phyloP scores from a whole-genome alignment of 2,113 vertebrate genomes.

The Proterorhinus semilunaris region DNA sequence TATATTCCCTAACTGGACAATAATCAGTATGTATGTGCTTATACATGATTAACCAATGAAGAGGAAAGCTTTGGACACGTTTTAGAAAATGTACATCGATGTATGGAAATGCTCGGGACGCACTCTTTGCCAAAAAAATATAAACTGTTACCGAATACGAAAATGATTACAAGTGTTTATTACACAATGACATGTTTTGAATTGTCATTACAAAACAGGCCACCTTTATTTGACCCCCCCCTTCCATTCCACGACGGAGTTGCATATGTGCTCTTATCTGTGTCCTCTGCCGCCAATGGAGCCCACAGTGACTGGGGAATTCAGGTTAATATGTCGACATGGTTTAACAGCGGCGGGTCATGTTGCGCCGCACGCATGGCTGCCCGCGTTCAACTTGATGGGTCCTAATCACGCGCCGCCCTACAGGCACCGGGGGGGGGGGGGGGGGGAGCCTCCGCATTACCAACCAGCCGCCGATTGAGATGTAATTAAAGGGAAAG shows the following conservation, averaged over 20 bases:
- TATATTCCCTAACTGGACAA: too few relatives aligned
- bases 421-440: slow-evolving; percentile 95
- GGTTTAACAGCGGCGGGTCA: slow-evolving; percentile 97
- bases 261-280: slow-evolving; percentile 70
- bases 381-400: slow-evolving; percentile 86
- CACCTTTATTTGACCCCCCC: not conserved
- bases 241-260: slow-evolving; percentile 74
- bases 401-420: slow-evolving; percentile 93
- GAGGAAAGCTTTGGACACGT: too few relatives aligned
- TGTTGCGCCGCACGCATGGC: slow-evolving; percentile 89
- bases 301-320: slow-evolving; percentile 93
- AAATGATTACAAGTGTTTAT: too few relatives aligned
- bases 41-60: too few relatives aligned
- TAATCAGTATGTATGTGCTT: too few relatives aligned
- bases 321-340: slow-evolving; percentile 99
- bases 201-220: not conserved
- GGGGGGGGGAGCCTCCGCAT: slow-evolving; percentile 89
- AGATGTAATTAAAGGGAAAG: slow-evolving; percentile 96
- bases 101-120: too few relatives aligned
- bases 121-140: too few relatives aligned
- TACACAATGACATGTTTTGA: too few relatives aligned
- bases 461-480: slow-evolving; percentile 87
- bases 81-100: too few relatives aligned
- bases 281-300: slow-evolving; percentile 72
- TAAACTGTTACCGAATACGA: too few relatives aligned